Conservation (phyloP, 2,888 invertebrate species). For the Escarpia spicata region DNA sequence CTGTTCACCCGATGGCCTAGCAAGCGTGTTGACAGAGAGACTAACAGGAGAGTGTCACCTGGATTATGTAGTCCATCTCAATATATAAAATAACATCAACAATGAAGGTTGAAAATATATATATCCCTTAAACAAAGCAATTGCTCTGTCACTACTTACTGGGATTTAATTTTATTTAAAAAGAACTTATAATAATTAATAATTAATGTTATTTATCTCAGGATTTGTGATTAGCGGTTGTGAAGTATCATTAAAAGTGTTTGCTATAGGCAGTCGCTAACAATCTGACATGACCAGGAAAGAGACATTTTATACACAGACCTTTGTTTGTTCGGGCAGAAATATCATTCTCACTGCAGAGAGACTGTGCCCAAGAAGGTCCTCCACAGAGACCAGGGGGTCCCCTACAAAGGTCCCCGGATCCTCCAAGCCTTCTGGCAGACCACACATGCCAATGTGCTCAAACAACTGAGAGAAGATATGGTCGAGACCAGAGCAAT, state of each 20-base stretch:
- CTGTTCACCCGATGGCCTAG: neutral
- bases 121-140: too few relatives aligned
- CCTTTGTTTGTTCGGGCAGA: conserved; percentile 58
- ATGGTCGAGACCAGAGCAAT: conserved; percentile 73
- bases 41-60: too few relatives aligned
- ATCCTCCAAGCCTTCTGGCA: neutral
- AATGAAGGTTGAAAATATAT: too few relatives aligned
- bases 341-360: conserved; percentile 51
- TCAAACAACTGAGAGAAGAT: conserved; percentile 69
- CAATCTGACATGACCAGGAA: neutral
- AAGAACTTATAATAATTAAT: too few relatives aligned
- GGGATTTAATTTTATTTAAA: too few relatives aligned
- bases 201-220: neutral
- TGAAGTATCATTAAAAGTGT: neutral
- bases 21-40: neutral
- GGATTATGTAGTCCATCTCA: too few relatives aligned
- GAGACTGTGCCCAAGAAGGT: conserved; percentile 35
- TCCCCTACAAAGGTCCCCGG: neutral
- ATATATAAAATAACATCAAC: too few relatives aligned
- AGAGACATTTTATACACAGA: conserved; percentile 28
- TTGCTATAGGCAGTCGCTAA: neutral
- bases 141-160: too few relatives aligned
- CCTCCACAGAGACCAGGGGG: neutral
- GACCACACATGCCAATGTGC: conserved; percentile 20
- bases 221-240: neutral